Conservation (phyloP, 53 echinoderm and acorn worm genomes). For the Apostichopus leukothele region DNA sequence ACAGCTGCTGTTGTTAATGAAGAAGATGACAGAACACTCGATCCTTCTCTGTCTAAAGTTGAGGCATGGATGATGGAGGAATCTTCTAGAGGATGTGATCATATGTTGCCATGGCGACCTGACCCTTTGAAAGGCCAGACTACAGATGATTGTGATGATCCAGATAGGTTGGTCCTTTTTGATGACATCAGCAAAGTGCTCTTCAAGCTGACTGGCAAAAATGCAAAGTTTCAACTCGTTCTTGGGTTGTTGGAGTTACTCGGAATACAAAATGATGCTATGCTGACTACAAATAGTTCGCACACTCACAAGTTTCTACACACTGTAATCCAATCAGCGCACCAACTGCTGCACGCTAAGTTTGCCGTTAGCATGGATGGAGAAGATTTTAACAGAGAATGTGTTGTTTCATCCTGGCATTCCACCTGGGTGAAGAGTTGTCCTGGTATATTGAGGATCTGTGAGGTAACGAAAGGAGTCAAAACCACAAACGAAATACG, state of each 20-base stretch:
- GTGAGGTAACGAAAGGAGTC: not conserved
- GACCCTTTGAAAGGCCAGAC: slow-evolving; percentile 66
- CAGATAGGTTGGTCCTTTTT: slow-evolving; percentile 90
- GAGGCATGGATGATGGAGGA: slow-evolving; percentile 86
- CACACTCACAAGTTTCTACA: slow-evolving; percentile 10
- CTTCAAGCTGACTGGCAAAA: slow-evolving; percentile 57
- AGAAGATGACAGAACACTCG: slow-evolving; percentile 54
- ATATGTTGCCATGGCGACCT: slow-evolving; percentile 88
- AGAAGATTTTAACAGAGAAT: not conserved
- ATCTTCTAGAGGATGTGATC: slow-evolving; percentile 59
- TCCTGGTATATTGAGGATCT: not conserved
- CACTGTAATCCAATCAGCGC: slow-evolving; percentile 6
- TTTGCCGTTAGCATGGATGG: not conserved
- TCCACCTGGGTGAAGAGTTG: slow-evolving; percentile 16
- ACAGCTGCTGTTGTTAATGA: slow-evolving; percentile 12
- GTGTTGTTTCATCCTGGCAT: slow-evolving; percentile 14
- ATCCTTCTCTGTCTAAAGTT: slow-evolving; percentile 54
- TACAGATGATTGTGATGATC: slow-evolving; percentile 97
- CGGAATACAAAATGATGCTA: slow-evolving; percentile 54
- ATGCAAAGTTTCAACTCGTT: slow-evolving; percentile 65
- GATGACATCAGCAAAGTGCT: slow-evolving; percentile 86
- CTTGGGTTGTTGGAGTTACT: slow-evolving; percentile 77
- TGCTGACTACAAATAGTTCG: slow-evolving; percentile 26
- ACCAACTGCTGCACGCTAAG: not conserved
- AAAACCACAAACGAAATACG: too few species aligned